phyloP scores from a whole-genome alignment of 2,797 vertebrate genomes.

The Labeo calbasu region DNA sequence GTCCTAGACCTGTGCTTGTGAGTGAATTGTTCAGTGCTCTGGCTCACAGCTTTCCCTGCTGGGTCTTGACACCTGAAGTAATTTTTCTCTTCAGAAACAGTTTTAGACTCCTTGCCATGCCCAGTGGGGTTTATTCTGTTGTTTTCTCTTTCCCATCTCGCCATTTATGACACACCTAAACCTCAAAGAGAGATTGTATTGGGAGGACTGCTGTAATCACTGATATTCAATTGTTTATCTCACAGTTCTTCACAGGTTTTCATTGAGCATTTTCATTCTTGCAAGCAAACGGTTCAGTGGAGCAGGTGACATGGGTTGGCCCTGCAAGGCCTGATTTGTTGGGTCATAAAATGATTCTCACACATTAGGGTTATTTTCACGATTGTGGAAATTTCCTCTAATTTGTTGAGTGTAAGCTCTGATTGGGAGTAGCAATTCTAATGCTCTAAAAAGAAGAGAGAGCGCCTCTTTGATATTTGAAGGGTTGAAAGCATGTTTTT shows the following conservation, averaged over 20 bases:
- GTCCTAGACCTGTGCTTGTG: constrained; percentile 26
- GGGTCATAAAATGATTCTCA: background rate
- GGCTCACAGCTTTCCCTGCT: constrained; percentile 13
- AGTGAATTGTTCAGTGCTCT: constrained; percentile 17
- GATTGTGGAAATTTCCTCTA: too few species aligned
- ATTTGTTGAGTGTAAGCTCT: background rate
- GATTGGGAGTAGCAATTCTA: background rate
- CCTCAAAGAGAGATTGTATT: background rate
- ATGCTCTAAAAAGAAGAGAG: background rate
- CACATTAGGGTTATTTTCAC: background rate
- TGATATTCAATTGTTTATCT: background rate
- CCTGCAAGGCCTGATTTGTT: background rate
- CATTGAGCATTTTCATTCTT: background rate
- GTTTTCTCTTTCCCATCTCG: background rate
- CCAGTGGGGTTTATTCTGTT: constrained; percentile 7
- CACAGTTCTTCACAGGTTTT: background rate
- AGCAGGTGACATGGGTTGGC: background rate
- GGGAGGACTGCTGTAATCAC: background rate
- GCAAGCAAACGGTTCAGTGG: background rate
- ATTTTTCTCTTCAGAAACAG: constrained; percentile 23
- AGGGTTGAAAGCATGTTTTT: background rate
- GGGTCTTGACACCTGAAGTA: constrained; percentile 18
- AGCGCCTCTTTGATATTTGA: background rate
- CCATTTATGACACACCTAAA: background rate
- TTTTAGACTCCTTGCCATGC: constrained; percentile 11